Evolutionary conservation across 2,113 vertebrate species (phyloP).

Genomic region (Macrotus californicus): DNA sequence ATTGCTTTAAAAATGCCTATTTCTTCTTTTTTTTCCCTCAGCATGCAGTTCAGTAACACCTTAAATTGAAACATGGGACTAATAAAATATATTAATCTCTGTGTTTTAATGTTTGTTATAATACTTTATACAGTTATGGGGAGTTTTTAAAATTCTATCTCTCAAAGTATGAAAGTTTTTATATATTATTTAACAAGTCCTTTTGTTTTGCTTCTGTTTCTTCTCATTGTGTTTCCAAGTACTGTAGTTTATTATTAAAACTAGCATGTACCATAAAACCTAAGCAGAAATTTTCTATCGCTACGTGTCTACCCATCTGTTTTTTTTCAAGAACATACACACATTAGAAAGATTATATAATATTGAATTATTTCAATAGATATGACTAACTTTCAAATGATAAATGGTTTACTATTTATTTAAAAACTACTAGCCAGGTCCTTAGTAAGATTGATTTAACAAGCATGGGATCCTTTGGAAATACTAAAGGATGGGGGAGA

Average conservation of each 20-base stretch:
- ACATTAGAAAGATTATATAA: not conserved
- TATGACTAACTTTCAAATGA: not conserved
- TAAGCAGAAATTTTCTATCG: not conserved
- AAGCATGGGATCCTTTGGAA: not conserved
- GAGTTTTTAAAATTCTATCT: not conserved
- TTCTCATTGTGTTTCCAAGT: not conserved
- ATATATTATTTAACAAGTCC: not conserved
- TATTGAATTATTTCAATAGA: not conserved
- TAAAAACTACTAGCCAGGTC: not conserved
- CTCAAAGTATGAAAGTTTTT: not conserved
- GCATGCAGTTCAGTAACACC: not conserved
- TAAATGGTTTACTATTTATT: not conserved
- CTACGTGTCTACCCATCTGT: not conserved
- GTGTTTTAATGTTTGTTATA: not conserved
- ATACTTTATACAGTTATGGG: not conserved
- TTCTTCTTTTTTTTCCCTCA: not conserved
- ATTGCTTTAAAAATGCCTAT: not conserved
- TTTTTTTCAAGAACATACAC: not conserved
- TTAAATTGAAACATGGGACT: not conserved
- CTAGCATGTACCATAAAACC: not conserved
- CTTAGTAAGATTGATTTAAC: not conserved
- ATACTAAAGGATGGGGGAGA: not conserved
- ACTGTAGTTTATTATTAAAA: not conserved
- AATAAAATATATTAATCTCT: not conserved
- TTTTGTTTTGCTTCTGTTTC: not conserved